Percentiles rank a stretch among this genome's conserved stretches.
Conservation (phyloP, 1,140 invertebrate species). For the Xylocopa sonorina region DNA sequence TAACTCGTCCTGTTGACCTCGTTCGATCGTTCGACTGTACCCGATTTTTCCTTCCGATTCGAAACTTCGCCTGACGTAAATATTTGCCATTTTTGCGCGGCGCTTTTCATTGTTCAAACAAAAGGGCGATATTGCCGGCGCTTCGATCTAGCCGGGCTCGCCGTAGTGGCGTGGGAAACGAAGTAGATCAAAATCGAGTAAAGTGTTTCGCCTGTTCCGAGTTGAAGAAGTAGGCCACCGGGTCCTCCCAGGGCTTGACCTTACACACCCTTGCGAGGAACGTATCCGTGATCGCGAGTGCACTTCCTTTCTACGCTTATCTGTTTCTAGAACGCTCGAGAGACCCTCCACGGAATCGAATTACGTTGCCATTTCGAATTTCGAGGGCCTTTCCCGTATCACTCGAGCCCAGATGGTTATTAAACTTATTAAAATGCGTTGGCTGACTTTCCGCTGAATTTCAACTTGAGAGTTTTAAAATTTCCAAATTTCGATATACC, state of each 20-base stretch:
- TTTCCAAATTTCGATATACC: too few relatives aligned
- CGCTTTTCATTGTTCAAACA: conserved; percentile 24
- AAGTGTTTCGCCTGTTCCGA: conserved; percentile 43
- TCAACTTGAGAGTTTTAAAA: too few relatives aligned
- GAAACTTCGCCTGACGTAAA: not conserved
- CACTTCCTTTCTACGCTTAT: conserved; percentile 6
- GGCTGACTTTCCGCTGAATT: too few relatives aligned
- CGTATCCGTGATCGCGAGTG: conserved; percentile 12
- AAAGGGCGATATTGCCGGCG: conserved; percentile 24
- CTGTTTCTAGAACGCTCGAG: not conserved
- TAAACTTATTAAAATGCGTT: too few relatives aligned
- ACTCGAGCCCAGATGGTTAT: too few relatives aligned
- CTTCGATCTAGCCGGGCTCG: conserved; percentile 23
- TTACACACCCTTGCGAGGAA: conserved; percentile 22
- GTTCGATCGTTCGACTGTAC: too few relatives aligned
- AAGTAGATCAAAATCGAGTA: conserved; percentile 38
- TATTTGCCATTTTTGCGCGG: conserved; percentile 14
- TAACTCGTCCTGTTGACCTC: too few relatives aligned
- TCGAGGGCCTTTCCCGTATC: not conserved
- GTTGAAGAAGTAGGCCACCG: conserved; percentile 44
- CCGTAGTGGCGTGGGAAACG: not conserved
- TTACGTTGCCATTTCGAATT: not conserved
- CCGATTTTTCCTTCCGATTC: not conserved
- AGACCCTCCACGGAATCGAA: not conserved
- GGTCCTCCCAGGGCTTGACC: conserved; percentile 35